Conservation (phyloP, 2,797 vertebrate genomes). For the Acomys russatus region DNA sequence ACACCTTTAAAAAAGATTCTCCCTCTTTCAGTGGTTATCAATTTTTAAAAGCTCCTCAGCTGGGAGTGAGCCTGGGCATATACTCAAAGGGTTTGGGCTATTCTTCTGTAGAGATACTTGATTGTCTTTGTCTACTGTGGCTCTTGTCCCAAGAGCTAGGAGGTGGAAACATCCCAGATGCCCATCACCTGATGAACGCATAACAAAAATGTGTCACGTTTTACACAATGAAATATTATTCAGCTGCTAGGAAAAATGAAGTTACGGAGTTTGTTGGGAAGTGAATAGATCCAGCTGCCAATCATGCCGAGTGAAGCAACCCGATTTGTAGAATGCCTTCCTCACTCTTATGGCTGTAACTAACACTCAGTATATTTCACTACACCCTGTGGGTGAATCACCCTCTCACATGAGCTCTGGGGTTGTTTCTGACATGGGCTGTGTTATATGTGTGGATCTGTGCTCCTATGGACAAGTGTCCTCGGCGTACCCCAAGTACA, state of each 20-base stretch:
- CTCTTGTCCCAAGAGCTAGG: too few species aligned
- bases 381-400: neutral
- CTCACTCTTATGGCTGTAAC: neutral
- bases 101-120: neutral
- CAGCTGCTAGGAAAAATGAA: neutral
- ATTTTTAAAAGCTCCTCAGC: neutral
- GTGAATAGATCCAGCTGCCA: neutral
- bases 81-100: neutral
- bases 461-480: neutral
- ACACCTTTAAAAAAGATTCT: neutral
- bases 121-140: neutral
- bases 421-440: neutral
- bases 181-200: neutral
- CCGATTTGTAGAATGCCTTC: neutral
- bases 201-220: neutral
- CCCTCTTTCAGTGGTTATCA: too few species aligned
- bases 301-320: neutral
- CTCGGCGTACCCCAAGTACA: accelerated
- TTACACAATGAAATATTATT: neutral
- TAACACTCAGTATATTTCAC: neutral
- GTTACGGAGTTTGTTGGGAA: too few species aligned
- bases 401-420: neutral
- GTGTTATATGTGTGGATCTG: neutral
- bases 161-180: neutral
- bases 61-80: neutral